Evolutionary conservation across 2,797 vertebrate species (phyloP), one percentile per base, ranked within the genome.

Genomic region (Catamblyrhynchus diadema): DNA sequence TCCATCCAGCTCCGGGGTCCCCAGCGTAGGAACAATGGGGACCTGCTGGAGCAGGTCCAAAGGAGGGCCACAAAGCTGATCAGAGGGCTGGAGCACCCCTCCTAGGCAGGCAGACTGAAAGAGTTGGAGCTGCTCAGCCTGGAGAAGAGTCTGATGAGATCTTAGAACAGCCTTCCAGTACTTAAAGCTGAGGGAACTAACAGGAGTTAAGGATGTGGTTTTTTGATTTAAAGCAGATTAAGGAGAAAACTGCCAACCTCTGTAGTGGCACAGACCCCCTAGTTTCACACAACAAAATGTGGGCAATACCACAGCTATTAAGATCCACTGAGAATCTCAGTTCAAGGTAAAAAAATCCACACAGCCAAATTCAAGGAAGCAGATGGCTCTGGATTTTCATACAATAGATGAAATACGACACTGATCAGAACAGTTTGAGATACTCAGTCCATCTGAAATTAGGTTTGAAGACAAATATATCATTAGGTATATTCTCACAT

Each of bases 331-430:
- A 89, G 88, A 73, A 33, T 64, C 45, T 57, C 51, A 56, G 27
- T 62, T 80, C 61, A 77, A 16, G 39, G 30, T 66, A 82, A 92
- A 91, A 91, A 94, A 67, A 25, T 23, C 20, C 33, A 53, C 39
- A 50, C 9, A 53, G 24, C 21, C 47, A 39, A 75, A 86, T 50
- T 81, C 45, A 72, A 9, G 39, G n/a, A 86, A 65, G 59, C 30
- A 81, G 61, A 77, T 16, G 30, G 41, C 56, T 94, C 54, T 67
- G 28, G 21, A 85, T 88, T 85, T 95, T 88, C 35, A 67, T 92
- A 41, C 3, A 2, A 57, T 22, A 82, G 28, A 72, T 50, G 23
- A 93, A 74, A 93, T 25, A 60, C 6, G 8, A 42, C 10, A 56
- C 37, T 22, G 35, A 80, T 84, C 88, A 85, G 39, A 91, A 84